Evolutionary conservation across 2,113 vertebrate genomes (phyloP), one percentile per base, ranked within the genome.

Genomic region (Scolopax mira): DNA sequence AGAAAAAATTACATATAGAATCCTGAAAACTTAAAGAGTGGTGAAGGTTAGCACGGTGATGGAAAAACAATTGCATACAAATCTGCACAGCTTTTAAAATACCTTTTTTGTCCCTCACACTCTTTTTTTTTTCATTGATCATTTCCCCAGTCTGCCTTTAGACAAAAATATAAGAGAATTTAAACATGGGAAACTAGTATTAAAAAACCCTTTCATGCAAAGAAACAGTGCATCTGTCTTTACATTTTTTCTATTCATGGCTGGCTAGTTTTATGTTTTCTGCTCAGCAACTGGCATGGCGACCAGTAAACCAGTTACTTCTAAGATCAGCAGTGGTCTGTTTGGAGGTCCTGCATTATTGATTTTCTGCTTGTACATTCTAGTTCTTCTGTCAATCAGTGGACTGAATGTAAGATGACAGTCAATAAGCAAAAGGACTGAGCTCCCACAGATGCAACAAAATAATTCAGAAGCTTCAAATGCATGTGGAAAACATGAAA

Each of bases 261-360:
- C 98, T 99, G 96, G 90, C 98, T 99, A 97, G 98, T 97, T 98
- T 98, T 98, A 98, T 98, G 97, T 99, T 98, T 98, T 98, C 98
- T 98, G 98, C 97, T 98, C 97, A 97, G 98, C 78, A 72, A 97
- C 98, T 98, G 98, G 98, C 97, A 98, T 97, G 93, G 98, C 93
- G 91, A 98, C 98, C 98, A 98, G 98, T 96, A 98, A 98, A 98
- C 97, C 97, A 97, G 98, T 98, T 98, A 98, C 98, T 98, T 98
- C 81, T 93, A 97, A 98, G 98, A 98, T 96, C 94, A 97, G 97
- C 95, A 95, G 94, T 96, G 98, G 95, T 97, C 96, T 97, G 97
- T 98, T 97, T 98, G 94, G 97, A 98, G 98, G 98, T 98, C 98
- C 98, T 98, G 95, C 96, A 89, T 98, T 98, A 99, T 98, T 98